Base-by-base conservation (phyloP, 2,113 vertebrate species). In the Centropristis striata region DNA sequence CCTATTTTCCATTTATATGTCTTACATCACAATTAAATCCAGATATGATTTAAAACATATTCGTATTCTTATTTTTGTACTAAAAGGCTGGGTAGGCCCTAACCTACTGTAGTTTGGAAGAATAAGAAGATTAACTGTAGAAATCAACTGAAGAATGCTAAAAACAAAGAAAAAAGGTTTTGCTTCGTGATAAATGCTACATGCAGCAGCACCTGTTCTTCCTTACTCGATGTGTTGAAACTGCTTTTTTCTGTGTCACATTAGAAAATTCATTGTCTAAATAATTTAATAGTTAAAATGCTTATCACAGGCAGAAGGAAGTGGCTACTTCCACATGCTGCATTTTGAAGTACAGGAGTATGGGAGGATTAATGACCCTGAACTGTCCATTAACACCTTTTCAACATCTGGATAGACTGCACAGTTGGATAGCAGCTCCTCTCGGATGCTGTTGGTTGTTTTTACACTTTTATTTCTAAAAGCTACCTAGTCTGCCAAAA, bases 321-420 rank as follows among this genome's bases (percentile, higher is more conserved):
- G 54, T 41, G 23, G 58, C 28, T 51, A 37, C 49, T 47, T 71
- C 63, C 36, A 61, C 54, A 46, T 67, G 25, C 69, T 71, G n/a
- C 36, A 37, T 63, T 21, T 61, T 71, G 20, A 39, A 6, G 14
- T 60, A 20, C 8, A 50, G 25, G 21, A 54, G 36, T 63, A 60
- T 78, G 39, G 58, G 41, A 2, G 46, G 63, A 77, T 57, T 75
- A 37, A 78, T 74, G 58, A 37, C 44, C 36, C 61, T 13, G 2
- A 41, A n/a, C 11, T 32, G n/a, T 65, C 25, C 41, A 51, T 65
- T 73, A 69, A 49, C 15, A 21, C 23, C 46, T 36, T 63, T 27
- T 78, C 44, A 59, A 32, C 58, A 71, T 75, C 47, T 75, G 65
- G 49, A 57, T 8, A 11, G 15, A 66, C n/a, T 11, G 28, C 5